Conservation (phyloP, 2,797 vertebrate genomes). For the Alca torda region DNA sequence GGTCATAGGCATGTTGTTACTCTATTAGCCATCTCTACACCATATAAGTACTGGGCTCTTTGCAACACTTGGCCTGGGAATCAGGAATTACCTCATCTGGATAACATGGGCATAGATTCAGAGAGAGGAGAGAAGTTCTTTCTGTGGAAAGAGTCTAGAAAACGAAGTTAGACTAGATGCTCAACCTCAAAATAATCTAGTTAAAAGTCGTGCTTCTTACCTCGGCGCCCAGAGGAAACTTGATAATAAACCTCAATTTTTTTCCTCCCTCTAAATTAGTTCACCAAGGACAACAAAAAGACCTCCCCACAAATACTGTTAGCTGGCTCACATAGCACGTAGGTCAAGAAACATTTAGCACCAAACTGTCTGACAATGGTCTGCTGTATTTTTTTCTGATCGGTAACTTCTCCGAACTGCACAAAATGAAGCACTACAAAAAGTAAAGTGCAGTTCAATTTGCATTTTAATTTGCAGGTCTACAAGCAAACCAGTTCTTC, state of each 20-base stretch:
- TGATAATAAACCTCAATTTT: neutral
- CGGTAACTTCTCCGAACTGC: neutral
- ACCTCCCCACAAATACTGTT: neutral
- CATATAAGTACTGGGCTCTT: neutral
- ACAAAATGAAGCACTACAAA: neutral
- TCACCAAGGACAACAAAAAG: neutral
- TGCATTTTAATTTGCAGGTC: neutral
- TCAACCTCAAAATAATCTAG: fast-evolving
- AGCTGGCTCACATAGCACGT: neutral
- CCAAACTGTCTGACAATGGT: neutral
- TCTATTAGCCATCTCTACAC: neutral
- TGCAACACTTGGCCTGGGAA: neutral
- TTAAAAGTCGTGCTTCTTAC: neutral
- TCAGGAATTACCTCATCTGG: neutral
- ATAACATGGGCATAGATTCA: neutral
- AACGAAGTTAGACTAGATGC: neutral
- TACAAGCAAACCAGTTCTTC: neutral
- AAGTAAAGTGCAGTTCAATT: neutral
- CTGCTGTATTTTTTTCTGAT: neutral
- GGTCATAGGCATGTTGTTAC: neutral
- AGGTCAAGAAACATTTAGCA: neutral
- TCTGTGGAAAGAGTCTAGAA: neutral
- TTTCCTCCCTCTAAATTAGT: neutral
- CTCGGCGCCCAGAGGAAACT: neutral
- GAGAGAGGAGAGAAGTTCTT: neutral